Evolutionary conservation across 2,113 vertebrate species (phyloP).

Genomic region (Camelus dromedarius): DNA sequence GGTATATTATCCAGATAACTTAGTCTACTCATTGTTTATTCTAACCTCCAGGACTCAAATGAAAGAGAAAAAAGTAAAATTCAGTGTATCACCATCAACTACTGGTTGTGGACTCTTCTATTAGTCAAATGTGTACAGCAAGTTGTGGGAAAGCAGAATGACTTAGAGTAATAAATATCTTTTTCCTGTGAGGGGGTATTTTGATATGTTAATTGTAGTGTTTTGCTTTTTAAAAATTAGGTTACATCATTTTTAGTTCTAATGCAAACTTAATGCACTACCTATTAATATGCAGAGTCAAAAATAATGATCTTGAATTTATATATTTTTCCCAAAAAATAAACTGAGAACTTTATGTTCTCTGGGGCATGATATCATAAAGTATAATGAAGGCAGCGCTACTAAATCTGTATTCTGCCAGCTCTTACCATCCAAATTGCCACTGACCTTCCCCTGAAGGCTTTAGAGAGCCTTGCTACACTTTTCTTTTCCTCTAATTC

Average conservation of each 20-base stretch:
- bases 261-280: conserved; percentile 58
- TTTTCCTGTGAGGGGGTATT: conserved; percentile 25
- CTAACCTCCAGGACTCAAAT: not conserved
- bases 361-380: conserved; percentile 52
- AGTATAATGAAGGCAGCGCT: conserved; percentile 46
- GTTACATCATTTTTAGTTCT: conserved; percentile 56
- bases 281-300: conserved; percentile 55
- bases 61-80: not conserved
- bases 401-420: conserved; percentile 54
- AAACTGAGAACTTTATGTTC: conserved; percentile 61
- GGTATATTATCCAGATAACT: not conserved
- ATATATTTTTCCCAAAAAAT: conserved; percentile 30
- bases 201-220: conserved; percentile 24
- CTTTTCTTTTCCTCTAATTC: conserved; percentile 39
- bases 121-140: conserved; percentile 30
- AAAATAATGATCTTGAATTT: conserved; percentile 64
- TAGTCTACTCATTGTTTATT: not conserved
- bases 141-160: conserved; percentile 66
- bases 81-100: not conserved
- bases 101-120: conserved; percentile 45
- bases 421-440: conserved; percentile 4
- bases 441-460: conserved; percentile 19
- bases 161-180: conserved; percentile 50
- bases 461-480: not conserved
- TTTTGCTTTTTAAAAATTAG: conserved; percentile 64